Evolutionary conservation across 2,888 invertebrate species (phyloP), one percentile per base, ranked within the genome.

Genomic region (Allophyes oxyacanthae): DNA sequence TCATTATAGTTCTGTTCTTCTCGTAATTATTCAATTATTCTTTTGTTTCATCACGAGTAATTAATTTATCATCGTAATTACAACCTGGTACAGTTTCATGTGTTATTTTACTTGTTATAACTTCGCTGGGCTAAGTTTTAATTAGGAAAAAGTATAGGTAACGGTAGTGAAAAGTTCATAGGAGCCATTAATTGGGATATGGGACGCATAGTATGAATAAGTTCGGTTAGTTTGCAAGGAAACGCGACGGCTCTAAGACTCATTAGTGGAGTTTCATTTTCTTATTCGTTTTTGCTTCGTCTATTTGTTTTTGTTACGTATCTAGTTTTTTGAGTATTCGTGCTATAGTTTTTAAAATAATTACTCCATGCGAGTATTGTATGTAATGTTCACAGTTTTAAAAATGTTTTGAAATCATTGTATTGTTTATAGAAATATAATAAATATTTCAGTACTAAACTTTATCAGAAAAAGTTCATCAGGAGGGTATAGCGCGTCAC

Each of bases 91-190:
- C 33, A 58, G 26, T 66, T 51, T 59, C 48, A 45, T 14, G 28
- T 72, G 45, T 68, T 68, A 51, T 68, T 78, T 74, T 68, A 78
- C 76, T 76, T 78, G 77, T 78, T 75, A 78, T 65, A 83, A 81
- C 73, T 84, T 76, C n/a, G 45, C 53, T 52, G 30, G 32, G 11
- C 38, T 41, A 86, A 86, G 71, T 84, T 85, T 81, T 85, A 86
- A 85, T 87, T 85, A 77, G 79, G 56, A 70, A 79, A 79, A 83
- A 77, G 65, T 72, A 53, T 57, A 65, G 62, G 68, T 67, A 76
- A 78, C 63, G 64, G 71, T 57, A 30, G 44, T 42, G 54, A 34
- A 28, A 45, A 72, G 26, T 72, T 42, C 48, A 45, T 42, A 43
- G 37, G 42, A 36, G 10, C 32, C 32, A 49, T 65, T 66, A 66